Conservation (phyloP, 2,113 vertebrate genomes). For the Amazona guildingii region DNA sequence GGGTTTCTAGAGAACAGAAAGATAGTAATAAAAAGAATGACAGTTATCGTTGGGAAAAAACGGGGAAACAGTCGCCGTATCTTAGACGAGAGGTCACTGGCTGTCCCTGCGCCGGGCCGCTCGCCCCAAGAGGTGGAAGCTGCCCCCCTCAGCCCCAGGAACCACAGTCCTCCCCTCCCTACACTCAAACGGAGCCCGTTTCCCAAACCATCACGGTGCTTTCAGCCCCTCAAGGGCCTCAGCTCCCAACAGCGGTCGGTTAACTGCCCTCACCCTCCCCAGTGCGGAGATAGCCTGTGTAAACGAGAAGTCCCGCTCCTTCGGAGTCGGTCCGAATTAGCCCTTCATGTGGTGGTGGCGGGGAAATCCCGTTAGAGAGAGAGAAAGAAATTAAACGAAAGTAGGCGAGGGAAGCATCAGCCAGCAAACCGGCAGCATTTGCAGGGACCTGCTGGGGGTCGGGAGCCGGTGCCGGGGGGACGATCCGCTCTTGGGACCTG, state of each 20-base stretch:
- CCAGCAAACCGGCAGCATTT: background rate
- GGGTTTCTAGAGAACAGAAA: conserved; percentile 36
- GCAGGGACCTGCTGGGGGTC: background rate
- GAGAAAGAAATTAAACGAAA: background rate
- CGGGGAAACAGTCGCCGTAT: background rate
- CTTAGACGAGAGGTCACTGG: background rate
- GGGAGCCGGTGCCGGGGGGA: background rate
- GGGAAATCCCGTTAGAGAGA: background rate
- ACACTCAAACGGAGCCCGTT: background rate
- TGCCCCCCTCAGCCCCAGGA: background rate
- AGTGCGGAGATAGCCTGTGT: background rate
- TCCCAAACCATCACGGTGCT: background rate
- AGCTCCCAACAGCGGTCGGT: background rate
- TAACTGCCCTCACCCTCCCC: background rate
- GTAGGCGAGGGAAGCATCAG: background rate
- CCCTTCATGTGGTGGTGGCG: rapidly evolving
- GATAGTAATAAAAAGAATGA: background rate
- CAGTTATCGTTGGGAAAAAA: background rate
- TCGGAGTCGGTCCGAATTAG: background rate
- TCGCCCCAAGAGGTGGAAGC: too few species aligned
- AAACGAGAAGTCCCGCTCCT: background rate
- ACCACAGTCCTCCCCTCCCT: too few species aligned
- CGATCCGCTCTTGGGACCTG: background rate
- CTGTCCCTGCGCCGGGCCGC: background rate
- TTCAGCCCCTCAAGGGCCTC: background rate